Evolutionary conservation across 2,888 invertebrate species (phyloP), one percentile per base, ranked within the genome.

Genomic region (Lasioglossum calceatum): DNA sequence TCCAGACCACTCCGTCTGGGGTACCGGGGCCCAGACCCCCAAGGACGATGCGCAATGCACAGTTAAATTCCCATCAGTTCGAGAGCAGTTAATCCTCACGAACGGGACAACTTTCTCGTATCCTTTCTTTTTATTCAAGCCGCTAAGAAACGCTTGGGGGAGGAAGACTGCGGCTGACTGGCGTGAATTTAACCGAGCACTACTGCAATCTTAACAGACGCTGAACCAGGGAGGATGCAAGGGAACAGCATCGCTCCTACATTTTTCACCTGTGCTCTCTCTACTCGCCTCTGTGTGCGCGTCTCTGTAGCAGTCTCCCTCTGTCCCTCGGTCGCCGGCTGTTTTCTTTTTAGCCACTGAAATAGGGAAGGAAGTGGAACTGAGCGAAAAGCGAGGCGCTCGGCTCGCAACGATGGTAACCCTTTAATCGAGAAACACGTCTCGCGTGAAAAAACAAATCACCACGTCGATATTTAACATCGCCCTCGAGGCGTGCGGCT

Each of bases 381-480:
- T 27, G 54, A 44, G 72, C n/a, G 19, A 39, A 39, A 50, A 39
- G 71, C 16, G 44, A 42, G 50, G 16, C 32, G 70, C 74, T 47
- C n/a, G 47, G 44, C 36, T 64, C 67, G 73, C 54, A 72, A 23
- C 39, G 70, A 5, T 32, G 16, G 36, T 23, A 67, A 19, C 36
- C 72, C 42, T 76, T 61, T 73, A 32, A 71, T 50, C 72, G 50
- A 73, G 54, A 54, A 71, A 75, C 58, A 36, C 70, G 70, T 61
- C 47, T 83, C 82, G 61, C 44, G 23, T 27, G 58, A 50, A 32
- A 61, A 81, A 58, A 82, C 64, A 71, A 78, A 76, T 84, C 76
- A 42, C 27, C 54, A 64, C 70, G 61, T 79, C 85, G 85, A 78
- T 79, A 84, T 85, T 84, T 84, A 84, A 77, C 74, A 81, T 78